Evolutionary conservation across 2,113 vertebrate species (phyloP).

Genomic region (Peromyscus maniculatus): DNA sequence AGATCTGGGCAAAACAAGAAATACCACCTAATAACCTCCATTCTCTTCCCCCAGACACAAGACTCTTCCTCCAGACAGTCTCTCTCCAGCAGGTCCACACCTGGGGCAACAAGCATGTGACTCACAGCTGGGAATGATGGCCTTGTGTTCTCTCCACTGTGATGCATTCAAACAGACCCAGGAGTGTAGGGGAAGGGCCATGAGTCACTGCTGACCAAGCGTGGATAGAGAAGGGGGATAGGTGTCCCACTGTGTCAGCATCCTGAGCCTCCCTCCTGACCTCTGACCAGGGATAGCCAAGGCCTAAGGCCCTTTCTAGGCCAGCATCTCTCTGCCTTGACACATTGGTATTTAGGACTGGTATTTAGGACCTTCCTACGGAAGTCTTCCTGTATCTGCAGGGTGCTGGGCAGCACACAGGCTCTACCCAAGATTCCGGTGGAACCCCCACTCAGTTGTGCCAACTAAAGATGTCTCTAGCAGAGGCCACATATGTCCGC

Average conservation of each 20-base stretch:
- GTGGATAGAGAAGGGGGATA: too few species aligned
- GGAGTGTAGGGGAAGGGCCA: neutral
- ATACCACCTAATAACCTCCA: rapidly evolving
- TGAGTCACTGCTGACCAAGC: constrained; percentile 37
- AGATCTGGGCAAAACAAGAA: too few species aligned
- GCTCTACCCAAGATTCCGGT: neutral
- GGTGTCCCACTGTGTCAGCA: neutral
- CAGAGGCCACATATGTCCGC: neutral
- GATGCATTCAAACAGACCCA: neutral
- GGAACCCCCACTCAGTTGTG: too few species aligned
- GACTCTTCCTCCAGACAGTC: neutral
- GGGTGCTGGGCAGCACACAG: neutral
- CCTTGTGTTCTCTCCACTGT: neutral
- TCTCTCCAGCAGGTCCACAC: neutral
- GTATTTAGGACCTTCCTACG: neutral
- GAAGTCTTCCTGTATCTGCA: neutral
- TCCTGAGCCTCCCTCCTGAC: neutral
- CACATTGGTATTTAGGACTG: neutral
- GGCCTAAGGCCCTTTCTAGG: neutral
- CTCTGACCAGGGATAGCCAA: neutral
- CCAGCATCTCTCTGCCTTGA: neutral
- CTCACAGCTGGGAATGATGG: neutral
- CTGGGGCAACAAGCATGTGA: neutral
- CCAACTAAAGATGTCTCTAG: neutral
- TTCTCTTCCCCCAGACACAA: too few species aligned